Evolutionary conservation across 1,140 invertebrate genomes (phyloP).

Genomic region (Hetaerina americana): DNA sequence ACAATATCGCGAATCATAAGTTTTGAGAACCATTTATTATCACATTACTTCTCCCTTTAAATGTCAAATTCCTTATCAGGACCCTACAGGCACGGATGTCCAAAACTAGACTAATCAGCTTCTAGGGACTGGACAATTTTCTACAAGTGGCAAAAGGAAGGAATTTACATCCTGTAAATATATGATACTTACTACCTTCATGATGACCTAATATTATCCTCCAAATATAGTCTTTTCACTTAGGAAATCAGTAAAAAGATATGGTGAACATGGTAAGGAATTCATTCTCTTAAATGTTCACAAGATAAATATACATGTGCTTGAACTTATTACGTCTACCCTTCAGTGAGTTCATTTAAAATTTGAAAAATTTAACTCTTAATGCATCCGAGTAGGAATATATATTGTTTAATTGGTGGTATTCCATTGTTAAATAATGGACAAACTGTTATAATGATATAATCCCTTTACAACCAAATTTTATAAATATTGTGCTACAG

Average conservation of each 20-base stretch:
- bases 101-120: conserved; percentile 5
- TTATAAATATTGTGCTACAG: not conserved
- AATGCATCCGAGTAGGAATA: not conserved
- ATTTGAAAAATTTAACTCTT: not conserved
- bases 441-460: too few relatives aligned
- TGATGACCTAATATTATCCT: not conserved
- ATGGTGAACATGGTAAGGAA: not conserved
- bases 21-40: not conserved
- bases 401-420: not conserved
- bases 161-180: not conserved
- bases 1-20: not conserved
- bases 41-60: conserved; percentile 1
- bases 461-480: not conserved
- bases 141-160: conserved; percentile 3
- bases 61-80: not conserved
- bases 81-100: conserved; percentile 4
- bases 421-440: not conserved
- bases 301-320: not conserved
- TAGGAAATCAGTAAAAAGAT: not conserved
- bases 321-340: not conserved
- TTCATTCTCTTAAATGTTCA: not conserved
- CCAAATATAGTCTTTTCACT: not conserved
- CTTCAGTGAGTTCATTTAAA: not conserved
- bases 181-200: not conserved
- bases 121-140: not conserved